Conservation (phyloP, 2,888 invertebrate species). For the Julus scanicus region DNA sequence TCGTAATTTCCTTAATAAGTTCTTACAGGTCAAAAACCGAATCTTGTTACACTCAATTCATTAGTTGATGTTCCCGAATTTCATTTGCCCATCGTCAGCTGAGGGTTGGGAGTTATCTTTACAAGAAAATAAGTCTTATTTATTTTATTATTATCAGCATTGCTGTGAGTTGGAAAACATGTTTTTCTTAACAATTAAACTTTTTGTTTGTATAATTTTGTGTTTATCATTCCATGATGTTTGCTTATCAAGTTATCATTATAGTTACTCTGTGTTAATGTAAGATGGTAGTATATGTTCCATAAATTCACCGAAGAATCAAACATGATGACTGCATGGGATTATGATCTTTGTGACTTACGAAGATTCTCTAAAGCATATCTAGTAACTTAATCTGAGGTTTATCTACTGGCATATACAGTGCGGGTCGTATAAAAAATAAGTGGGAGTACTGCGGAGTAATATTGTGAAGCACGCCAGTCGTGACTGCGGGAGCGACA, state of each 20-base stretch:
- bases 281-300: too few relatives aligned
- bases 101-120: not conserved
- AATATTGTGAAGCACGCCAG: too few relatives aligned
- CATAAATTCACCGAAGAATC: too few relatives aligned
- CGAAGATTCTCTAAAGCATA: too few relatives aligned
- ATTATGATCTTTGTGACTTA: too few relatives aligned
- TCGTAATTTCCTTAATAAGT: not conserved
- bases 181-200: not conserved
- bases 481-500: too few relatives aligned
- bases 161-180: not conserved
- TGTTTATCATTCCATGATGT: not conserved
- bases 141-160: not conserved
- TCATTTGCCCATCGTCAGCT: not conserved
- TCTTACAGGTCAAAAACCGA: not conserved
- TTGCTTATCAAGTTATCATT: not conserved
- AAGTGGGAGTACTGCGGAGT: too few relatives aligned
- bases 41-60: not conserved
- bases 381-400: too few relatives aligned
- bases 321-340: too few relatives aligned
- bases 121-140: not conserved
- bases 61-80: constrained; percentile 24
- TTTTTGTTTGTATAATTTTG: not conserved
- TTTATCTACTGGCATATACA: too few relatives aligned
- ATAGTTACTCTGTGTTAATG: too few relatives aligned
- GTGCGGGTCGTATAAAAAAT: too few relatives aligned